These are phyloP conservation scores for Dynastes tityus DNA, from an alignment of 2,888 invertebrate species.

Conservation along the genomic window DNA sequence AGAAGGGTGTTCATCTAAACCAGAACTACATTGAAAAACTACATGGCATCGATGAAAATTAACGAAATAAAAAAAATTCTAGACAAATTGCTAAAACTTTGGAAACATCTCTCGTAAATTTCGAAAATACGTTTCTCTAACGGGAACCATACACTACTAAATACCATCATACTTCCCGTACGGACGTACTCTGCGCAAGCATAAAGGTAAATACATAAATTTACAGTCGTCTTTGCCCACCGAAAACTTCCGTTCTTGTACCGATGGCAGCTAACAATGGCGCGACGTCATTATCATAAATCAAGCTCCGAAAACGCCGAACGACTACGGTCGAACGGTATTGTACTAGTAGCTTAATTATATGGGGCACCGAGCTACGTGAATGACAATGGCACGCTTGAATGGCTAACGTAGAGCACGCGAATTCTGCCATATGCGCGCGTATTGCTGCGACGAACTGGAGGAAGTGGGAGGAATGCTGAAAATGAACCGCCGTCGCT, in stretches of 20 bases:
- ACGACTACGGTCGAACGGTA: constrained; percentile 45
- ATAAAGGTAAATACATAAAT: constrained; percentile 35
- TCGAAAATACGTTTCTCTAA: too few species aligned
- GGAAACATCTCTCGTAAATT: too few species aligned
- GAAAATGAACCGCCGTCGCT: constrained; percentile 47
- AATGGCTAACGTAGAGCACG: constrained; percentile 48
- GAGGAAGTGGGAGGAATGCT: constrained; percentile 60
- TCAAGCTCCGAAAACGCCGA: constrained; percentile 41
- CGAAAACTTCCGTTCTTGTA: constrained; percentile 41
- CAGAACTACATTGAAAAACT: too few species aligned
- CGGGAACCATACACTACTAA: background rate
- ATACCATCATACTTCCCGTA: background rate
- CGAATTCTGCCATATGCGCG: constrained; percentile 51
- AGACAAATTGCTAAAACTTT: too few species aligned
- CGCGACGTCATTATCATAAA: constrained; percentile 48
- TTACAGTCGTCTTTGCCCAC: constrained; percentile 14
- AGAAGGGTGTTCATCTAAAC: too few species aligned
- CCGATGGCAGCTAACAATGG: constrained; percentile 34
- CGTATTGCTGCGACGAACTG: constrained; percentile 5
- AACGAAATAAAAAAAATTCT: too few species aligned
- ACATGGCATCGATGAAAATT: too few species aligned
- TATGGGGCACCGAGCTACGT: constrained; percentile 43
- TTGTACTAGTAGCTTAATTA: constrained; percentile 51
- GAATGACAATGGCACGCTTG: constrained; percentile 46
- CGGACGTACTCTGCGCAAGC: background rate